phyloP scores from a whole-genome alignment of 2,113 vertebrate genomes.

The Petromus typicus region DNA sequence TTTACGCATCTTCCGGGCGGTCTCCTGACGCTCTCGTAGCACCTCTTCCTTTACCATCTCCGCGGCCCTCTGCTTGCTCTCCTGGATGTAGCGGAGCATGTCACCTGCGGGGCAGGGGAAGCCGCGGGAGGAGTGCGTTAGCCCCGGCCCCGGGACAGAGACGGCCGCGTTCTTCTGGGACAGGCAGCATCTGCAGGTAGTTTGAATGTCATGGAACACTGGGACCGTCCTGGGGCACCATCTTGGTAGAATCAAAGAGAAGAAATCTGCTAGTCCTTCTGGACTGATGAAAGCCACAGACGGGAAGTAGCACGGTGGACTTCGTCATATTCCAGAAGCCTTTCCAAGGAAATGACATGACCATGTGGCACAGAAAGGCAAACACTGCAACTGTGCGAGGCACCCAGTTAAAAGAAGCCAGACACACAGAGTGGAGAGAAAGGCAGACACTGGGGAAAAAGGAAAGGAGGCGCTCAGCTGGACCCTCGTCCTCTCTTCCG shows the following conservation, averaged over 20 bases:
- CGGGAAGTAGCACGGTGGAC: background rate
- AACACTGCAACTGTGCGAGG: background rate
- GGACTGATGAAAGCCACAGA: background rate
- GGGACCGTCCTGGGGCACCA: background rate
- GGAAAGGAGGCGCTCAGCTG: background rate
- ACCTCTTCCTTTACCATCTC: slow-evolving; percentile 94
- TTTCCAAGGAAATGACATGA: background rate
- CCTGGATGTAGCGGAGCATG: slow-evolving; percentile 95
- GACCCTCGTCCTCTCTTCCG: background rate
- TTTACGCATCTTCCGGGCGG: slow-evolving; percentile 93
- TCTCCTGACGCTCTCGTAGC: slow-evolving; percentile 93
- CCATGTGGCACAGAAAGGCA: background rate
- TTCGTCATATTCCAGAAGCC: background rate
- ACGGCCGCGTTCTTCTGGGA: slow-evolving; percentile 9
- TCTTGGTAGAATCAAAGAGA: background rate
- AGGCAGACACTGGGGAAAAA: background rate
- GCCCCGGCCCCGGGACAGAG: background rate
- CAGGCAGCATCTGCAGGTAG: background rate
- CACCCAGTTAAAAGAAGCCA: background rate
- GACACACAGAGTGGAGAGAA: background rate
- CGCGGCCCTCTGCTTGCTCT: slow-evolving; percentile 94
- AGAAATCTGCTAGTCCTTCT: background rate
- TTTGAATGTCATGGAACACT: background rate
- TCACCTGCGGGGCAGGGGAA: slow-evolving; percentile 87
- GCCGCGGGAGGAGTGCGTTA: slow-evolving; percentile 43